A percentile compares a stretch with the other conserved stretches of the same genome.
Evolutionary conservation across 1,140 invertebrate species (phyloP).

Genomic region (Sycobia sp.): DNA sequence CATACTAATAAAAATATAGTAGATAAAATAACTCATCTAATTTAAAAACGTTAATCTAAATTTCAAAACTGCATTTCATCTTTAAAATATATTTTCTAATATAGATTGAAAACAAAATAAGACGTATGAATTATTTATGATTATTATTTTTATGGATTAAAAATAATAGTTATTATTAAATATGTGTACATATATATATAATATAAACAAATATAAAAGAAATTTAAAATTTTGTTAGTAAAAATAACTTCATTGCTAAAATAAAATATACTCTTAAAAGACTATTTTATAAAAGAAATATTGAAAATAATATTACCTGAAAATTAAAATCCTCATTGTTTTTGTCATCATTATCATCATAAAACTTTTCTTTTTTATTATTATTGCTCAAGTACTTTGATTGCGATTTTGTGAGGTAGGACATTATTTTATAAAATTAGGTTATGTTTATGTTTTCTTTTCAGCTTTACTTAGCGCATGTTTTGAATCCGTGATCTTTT

Average conservation of each 20-base stretch:
- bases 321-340: conserved; percentile 50
- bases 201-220: no score
- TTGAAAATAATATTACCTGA: conserved; percentile 46
- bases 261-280: no score
- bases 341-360: conserved; percentile 41
- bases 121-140: no score
- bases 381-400: conserved; percentile 44
- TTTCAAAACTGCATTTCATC: not conserved
- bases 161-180: no score
- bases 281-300: no score
- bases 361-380: conserved; percentile 38
- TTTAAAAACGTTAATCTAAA: not conserved
- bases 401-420: conserved; percentile 38
- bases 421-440: conserved; percentile 38
- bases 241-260: no score
- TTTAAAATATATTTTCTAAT: not conserved
- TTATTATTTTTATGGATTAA: no score
- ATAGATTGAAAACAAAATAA: no score
- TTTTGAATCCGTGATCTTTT: not conserved
- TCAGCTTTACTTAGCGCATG: not conserved
- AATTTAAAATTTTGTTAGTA: no score
- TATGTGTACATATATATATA: no score
- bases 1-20: conserved; percentile 43
- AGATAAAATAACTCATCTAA: not conserved
- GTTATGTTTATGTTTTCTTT: conserved; percentile 33